Evolutionary conservation across 1,140 invertebrate genomes (phyloP).

Genomic region (Eriosoma lanigerum): DNA sequence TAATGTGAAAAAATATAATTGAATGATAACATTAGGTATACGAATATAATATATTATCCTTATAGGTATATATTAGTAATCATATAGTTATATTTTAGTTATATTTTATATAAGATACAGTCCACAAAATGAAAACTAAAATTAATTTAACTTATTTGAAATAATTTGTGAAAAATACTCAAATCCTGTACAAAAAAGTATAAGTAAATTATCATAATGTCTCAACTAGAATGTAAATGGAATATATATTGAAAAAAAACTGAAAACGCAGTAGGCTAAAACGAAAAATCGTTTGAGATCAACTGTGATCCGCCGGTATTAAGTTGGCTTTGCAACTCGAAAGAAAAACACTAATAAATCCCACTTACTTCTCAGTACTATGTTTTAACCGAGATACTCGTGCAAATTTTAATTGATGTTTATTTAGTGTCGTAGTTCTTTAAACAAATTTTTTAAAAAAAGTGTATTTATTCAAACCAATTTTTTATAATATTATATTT

Average conservation of each 20-base stretch:
- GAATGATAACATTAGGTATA: too few relatives aligned
- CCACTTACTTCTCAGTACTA: slow-evolving; percentile 30
- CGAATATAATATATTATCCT: too few relatives aligned
- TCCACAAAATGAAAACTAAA: too few relatives aligned
- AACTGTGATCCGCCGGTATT: slow-evolving; percentile 50
- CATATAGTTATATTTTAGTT: too few relatives aligned
- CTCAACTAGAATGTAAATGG: neutral
- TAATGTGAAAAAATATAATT: too few relatives aligned
- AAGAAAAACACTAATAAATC: slow-evolving; percentile 51
- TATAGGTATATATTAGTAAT: too few relatives aligned
- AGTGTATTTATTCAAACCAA: neutral
- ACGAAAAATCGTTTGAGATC: slow-evolving; percentile 45
- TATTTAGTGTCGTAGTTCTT: neutral
- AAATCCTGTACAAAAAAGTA: too few relatives aligned
- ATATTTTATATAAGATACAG: too few relatives aligned
- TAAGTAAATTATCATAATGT: too few relatives aligned
- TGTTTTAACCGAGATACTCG: slow-evolving; percentile 29
- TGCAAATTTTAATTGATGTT: slow-evolving; percentile 32
- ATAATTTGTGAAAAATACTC: too few relatives aligned
- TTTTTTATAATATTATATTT: neutral
- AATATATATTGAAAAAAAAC: slow-evolving; percentile 13
- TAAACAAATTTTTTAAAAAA: too few relatives aligned
- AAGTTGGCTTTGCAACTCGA: slow-evolving; percentile 49
- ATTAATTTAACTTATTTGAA: too few relatives aligned
- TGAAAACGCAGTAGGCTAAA: slow-evolving; percentile 13